phyloP scores from a whole-genome alignment of 2,113 vertebrate species.

The Lynx canadensis region DNA sequence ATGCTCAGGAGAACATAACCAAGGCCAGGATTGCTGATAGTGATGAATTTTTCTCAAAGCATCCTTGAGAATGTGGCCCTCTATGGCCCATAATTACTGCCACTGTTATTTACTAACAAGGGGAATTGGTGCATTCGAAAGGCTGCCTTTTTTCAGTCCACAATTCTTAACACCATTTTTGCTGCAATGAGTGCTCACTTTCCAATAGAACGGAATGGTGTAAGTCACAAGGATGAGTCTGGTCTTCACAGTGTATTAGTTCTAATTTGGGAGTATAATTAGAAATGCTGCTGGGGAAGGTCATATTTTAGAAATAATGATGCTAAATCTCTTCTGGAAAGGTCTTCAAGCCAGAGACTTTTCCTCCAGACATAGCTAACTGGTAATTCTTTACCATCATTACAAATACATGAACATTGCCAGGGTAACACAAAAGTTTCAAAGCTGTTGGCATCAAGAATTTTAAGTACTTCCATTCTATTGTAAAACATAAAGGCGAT shows the following conservation, averaged over 20 bases:
- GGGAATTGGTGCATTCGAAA: not conserved
- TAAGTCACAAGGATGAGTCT: conserved; percentile 44
- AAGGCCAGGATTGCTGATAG: not conserved
- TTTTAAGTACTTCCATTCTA: conserved; percentile 57
- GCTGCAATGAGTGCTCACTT: not conserved
- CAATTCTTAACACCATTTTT: conserved; percentile 12
- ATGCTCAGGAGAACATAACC: not conserved
- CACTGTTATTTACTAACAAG: conserved; percentile 20
- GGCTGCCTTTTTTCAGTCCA: not conserved
- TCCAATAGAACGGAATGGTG: not conserved
- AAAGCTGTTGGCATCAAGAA: conserved; percentile 47
- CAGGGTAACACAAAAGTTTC: conserved; percentile 59
- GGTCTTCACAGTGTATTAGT: conserved; percentile 61
- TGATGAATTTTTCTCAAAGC: not conserved
- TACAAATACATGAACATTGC: conserved; percentile 6
- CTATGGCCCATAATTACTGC: not conserved
- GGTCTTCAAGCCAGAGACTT: conserved; percentile 55
- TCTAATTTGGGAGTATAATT: conserved; percentile 81
- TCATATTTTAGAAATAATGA: conserved; percentile 81
- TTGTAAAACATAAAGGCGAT: conserved; percentile 52
- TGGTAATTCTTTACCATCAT: conserved; percentile 33
- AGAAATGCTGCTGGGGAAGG: conserved; percentile 72
- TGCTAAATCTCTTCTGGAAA: conserved; percentile 73
- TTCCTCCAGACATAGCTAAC: conserved; percentile 35
- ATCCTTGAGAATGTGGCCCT: not conserved